Evolutionary conservation across 2,888 invertebrate genomes (phyloP), one percentile per base, ranked within the genome.

Genomic region (Eucriotettix oculatus): DNA sequence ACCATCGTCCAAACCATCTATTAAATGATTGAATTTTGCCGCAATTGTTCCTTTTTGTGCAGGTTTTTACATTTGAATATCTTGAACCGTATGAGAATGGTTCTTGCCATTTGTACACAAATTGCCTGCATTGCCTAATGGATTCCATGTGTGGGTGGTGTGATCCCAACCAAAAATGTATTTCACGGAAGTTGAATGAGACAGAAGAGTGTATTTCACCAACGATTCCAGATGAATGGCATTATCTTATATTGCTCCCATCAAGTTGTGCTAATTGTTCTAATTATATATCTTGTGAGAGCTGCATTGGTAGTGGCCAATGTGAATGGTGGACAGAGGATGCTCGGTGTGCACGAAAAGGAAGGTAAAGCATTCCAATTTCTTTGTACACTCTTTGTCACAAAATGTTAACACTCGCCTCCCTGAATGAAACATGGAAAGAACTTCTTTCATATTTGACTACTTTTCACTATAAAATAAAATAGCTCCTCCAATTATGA

Each of bases 311-410:
- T 9, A 77, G 83, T n/a, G 84, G 83, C 52, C 73, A 85, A 52
- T 96, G 95, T 74, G 95, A 96, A 74, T 96, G 95, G 95, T 87
- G 90, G 84, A 83, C 86, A 0, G 89, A 90, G 66, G 90, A 91
- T 69, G 91, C 92, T 0, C 79, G 86, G 29, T 96, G 95, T 70
- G 83, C 87, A 0, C 78, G 95, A 16, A 79, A 87, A 10, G 92
- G 92, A 0, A 81, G 76, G 68, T 68, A 61, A 53, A 66, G 63
- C 48, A 48, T 14, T 48, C n/a, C 9, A 29, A 29, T 29, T 29
- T 29, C 7, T 29, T 5, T 29, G 29, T 29, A 29, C 7, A 29
- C 7, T 29, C 29, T 29, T 29, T 7, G 2, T 29, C 29, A 29
- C 7, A 29, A 29, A 29, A 29, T 29, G 29, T 29, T 5, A 29